Base-by-base conservation (phyloP, 2,797 vertebrate species). In the Gymnothorax javanicus region DNA sequence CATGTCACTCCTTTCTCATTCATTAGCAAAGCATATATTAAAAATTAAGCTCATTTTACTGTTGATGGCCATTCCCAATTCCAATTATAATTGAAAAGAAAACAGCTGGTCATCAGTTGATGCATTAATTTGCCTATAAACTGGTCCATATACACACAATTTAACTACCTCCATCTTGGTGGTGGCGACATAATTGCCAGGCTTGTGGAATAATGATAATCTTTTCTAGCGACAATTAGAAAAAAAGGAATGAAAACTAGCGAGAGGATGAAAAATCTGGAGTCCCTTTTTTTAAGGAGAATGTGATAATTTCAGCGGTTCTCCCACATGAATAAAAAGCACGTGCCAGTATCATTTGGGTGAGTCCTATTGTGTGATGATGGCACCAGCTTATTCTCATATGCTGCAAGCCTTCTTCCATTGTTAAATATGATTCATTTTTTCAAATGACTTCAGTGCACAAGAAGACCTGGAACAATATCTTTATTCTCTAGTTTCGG, bases 91-190 rank as follows among this genome's bases (percentile, higher is more conserved):
- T 95, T 94, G 95, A 95, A 94, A 92, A 25, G 64, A 69, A 94
- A 95, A 95, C 94, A 95, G 94, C 94, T 95, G 95, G 94, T 94
- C 95, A 95, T 94, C 95, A 94, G 94, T 94, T 94, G 94, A 94
- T 91, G 94, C 93, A 92, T 94, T 95, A 92, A 94, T 95, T 95
- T 94, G 93, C 91, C 91, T 90, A 93, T 92, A 91, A 91, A 90
- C 90, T 90, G 90, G 92, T 93, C 93, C 92, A 94, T 93, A 94
- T 94, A 93, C 93, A 93, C 94, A 94, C 94, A 90, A 94, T 95
- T 93, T 95, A 93, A 95, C 94, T 93, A 91, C 92, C 93, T 93
- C 93, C 91, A 92, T 94, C 93, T 92, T 89, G 60, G 56, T 33
- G 90, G 92, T 91, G 90, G 92, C 91, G 92, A 94, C 90, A 93